Evolutionary conservation across 2,888 invertebrate species (phyloP).

Genomic region (Ichneumoninae sp.): DNA sequence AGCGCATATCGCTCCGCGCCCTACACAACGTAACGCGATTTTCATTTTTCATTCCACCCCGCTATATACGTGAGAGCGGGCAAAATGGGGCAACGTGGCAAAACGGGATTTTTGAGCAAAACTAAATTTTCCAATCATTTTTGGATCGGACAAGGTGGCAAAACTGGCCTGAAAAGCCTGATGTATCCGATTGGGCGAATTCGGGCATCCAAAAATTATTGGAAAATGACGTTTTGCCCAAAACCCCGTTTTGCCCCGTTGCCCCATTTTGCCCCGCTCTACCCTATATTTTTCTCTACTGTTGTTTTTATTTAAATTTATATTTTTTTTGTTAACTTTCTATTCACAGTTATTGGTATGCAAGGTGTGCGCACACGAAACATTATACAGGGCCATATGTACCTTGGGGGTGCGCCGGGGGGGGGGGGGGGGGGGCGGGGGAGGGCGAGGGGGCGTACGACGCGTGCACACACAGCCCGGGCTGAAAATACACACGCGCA

Average conservation of each 20-base stretch:
- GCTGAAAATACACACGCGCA: constrained; percentile 4
- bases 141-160: too few relatives aligned
- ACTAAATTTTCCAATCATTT: too few relatives aligned
- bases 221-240: too few relatives aligned
- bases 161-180: too few relatives aligned
- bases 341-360: constrained; percentile 32
- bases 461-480: not conserved
- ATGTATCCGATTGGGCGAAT: too few relatives aligned
- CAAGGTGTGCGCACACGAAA: constrained; percentile 19
- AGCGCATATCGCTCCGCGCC: not conserved
- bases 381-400: not conserved
- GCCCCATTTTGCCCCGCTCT: too few relatives aligned
- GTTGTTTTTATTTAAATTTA: not conserved
- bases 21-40: not conserved
- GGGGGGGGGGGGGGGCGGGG: not conserved
- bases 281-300: too few relatives aligned
- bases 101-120: too few relatives aligned
- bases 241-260: too few relatives aligned
- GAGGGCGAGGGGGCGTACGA: too few relatives aligned
- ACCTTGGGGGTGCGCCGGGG: not conserved
- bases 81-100: too few relatives aligned
- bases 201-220: too few relatives aligned
- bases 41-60: not conserved
- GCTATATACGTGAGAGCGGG: not conserved
- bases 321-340: constrained; percentile 2